Conservation (phyloP, 2,888 invertebrate genomes). For the Drosophila niveifrons region DNA sequence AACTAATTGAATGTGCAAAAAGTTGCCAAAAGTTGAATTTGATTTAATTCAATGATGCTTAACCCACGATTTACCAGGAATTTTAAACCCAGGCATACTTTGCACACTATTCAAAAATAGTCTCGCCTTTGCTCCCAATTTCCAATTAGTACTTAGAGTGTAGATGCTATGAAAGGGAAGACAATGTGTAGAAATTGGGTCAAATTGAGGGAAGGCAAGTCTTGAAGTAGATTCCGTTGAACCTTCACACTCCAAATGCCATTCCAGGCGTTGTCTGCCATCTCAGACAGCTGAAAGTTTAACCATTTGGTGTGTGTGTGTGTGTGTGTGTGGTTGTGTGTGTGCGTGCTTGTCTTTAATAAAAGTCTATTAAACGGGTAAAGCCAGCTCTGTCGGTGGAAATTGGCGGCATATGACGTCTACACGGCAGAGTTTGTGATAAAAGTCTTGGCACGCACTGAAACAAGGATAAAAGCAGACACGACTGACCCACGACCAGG, state of each 20-base stretch:
- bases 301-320: conserved; percentile 31
- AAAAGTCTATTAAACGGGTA: conserved; percentile 49
- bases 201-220: conserved; percentile 1
- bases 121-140: background rate
- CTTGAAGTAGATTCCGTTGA: conserved; percentile 13
- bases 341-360: conserved; percentile 30
- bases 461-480: conserved; percentile 46
- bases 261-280: conserved; percentile 30
- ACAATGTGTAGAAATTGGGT: background rate
- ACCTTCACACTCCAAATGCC: conserved; percentile 15
- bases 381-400: conserved; percentile 42
- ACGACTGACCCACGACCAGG: conserved; percentile 45
- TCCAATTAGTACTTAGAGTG: background rate
- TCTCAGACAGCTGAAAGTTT: conserved; percentile 40
- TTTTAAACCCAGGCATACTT: background rate
- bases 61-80: background rate
- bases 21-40: too few species aligned
- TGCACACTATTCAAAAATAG: background rate
- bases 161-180: background rate
- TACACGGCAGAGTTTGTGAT: conserved; percentile 26
- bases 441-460: conserved; percentile 63
- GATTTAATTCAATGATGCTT: too few species aligned
- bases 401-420: conserved; percentile 35
- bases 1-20: too few species aligned
- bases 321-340: conserved; percentile 6